A percentile compares a stretch with the other conserved stretches of the same genome.
Conservation (phyloP, 2,797 vertebrate genomes). For the Phoeniculus purpureus region DNA sequence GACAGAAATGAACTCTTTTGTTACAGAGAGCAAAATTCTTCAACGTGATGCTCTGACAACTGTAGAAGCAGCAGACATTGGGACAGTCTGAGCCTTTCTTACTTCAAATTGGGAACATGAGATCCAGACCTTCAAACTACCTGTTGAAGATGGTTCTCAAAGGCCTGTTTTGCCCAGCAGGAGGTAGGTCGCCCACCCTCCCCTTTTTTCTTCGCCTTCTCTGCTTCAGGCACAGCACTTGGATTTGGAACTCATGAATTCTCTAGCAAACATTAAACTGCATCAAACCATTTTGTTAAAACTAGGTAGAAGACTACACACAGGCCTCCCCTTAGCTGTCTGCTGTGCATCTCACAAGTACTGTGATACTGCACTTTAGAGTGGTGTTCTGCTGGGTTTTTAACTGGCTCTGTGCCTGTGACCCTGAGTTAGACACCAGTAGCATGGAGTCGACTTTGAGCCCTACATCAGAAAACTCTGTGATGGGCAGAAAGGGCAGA, state of each 20-base stretch:
- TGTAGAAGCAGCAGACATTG: not conserved
- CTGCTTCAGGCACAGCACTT: not conserved
- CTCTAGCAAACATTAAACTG: not conserved
- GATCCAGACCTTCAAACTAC: not conserved
- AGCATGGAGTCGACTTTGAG: accelerated
- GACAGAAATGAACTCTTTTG: not conserved
- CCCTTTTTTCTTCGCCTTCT: not conserved
- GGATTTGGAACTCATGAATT: not conserved
- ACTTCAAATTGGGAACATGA: accelerated
- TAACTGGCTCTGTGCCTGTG: accelerated
- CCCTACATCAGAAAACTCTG: not conserved
- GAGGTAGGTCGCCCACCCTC: not conserved
- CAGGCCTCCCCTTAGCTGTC: not conserved
- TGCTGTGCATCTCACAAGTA: accelerated
- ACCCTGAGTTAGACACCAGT: not conserved
- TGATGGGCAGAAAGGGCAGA: not conserved
- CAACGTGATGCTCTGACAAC: not conserved
- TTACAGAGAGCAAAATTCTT: not conserved
- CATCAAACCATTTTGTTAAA: not conserved
- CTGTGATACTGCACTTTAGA: not conserved
- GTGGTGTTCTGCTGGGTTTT: not conserved
- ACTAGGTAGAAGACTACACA: not conserved
- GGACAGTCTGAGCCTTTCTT: not conserved
- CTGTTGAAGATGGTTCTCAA: not conserved
- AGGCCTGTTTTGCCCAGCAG: not conserved